phyloP scores from a whole-genome alignment of 2,888 invertebrate species.

The Eristalinus sepulchralis region DNA sequence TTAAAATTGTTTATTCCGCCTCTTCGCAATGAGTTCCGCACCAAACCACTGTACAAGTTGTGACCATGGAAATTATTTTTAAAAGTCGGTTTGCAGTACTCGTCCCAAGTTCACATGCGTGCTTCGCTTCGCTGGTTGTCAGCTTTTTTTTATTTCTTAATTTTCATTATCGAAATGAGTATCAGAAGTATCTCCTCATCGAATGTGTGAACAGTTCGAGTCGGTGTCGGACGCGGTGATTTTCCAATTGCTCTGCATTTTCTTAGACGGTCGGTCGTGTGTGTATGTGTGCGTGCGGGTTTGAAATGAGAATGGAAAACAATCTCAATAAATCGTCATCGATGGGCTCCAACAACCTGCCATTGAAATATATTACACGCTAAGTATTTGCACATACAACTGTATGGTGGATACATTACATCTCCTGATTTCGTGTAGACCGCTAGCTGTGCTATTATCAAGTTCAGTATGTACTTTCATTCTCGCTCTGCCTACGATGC shows the following conservation, averaged over 20 bases:
- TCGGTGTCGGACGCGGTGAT: neutral
- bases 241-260: neutral
- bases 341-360: neutral
- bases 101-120: slow-evolving; percentile 46
- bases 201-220: neutral
- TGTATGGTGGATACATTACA: neutral
- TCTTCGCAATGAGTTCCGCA: neutral
- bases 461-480: slow-evolving; percentile 33
- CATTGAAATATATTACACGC: neutral
- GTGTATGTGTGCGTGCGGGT: neutral
- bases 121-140: neutral
- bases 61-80: slow-evolving; percentile 28
- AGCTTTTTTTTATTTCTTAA: neutral
- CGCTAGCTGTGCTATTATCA: slow-evolving; percentile 19
- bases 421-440: neutral
- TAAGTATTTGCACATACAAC: neutral
- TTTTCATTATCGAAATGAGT: slow-evolving; percentile 17
- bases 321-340: neutral
- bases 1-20: neutral
- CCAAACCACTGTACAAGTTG: neutral
- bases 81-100: slow-evolving; percentile 10
- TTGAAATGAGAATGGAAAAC: neutral
- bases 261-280: neutral
- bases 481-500: slow-evolving; percentile 4
- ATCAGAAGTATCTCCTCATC: neutral